Percentiles rank a stretch among this genome's conserved stretches.
Conservation (phyloP, 1,140 invertebrate genomes). For the Drosophila grimshawi region DNA sequence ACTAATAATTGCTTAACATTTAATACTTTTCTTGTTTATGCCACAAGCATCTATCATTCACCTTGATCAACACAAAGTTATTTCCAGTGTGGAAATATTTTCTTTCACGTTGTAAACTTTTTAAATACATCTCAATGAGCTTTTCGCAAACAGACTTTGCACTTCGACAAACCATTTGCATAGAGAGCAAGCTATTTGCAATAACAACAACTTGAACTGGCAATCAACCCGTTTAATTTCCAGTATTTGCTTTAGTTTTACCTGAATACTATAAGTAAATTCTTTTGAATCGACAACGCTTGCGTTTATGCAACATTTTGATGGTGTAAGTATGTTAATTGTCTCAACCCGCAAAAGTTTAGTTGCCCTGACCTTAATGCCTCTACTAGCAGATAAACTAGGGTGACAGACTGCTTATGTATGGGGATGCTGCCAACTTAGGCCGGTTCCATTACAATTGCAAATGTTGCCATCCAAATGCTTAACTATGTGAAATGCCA, state of each 20-base stretch:
- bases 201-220: constrained; percentile 14
- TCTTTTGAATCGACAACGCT: constrained; percentile 1
- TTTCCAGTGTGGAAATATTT: not conserved
- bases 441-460: constrained; percentile 70
- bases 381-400: not conserved
- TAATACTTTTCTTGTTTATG: not conserved
- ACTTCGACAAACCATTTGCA: constrained; percentile 7
- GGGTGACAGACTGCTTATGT: not conserved
- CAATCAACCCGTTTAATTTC: constrained; percentile 31
- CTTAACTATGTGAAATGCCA: constrained; percentile 53
- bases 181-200: constrained; percentile 5
- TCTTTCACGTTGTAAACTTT: not conserved
- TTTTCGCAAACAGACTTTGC: not conserved
- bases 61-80: no score
- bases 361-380: constrained; percentile 39
- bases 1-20: not conserved
- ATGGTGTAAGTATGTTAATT: constrained; percentile 42
- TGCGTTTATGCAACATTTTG: constrained; percentile 24
- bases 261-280: constrained; percentile 36
- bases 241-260: constrained; percentile 34
- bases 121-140: not conserved
- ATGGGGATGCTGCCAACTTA: constrained; percentile 23
- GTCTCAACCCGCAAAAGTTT: constrained; percentile 32
- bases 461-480: constrained; percentile 78
- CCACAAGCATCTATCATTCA: no score